Conservation (phyloP, 2,113 vertebrate genomes). For the Argyrosomus japonicus region DNA sequence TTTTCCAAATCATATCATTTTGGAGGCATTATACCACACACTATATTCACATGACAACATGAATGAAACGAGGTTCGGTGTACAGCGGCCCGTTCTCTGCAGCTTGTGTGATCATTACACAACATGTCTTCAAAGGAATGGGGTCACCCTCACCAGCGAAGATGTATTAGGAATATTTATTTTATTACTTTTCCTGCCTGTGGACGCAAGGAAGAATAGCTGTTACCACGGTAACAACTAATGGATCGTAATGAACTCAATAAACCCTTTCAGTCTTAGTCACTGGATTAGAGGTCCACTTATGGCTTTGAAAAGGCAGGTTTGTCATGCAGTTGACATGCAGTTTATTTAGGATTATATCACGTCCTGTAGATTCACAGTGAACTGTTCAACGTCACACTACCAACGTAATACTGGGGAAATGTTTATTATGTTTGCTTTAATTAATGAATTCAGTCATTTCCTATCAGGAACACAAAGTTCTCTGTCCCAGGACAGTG, state of each 20-base stretch:
- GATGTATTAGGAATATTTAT: conserved; percentile 31
- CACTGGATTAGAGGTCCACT: conserved; percentile 23
- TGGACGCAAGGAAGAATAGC: conserved; percentile 1
- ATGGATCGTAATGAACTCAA: conserved; percentile 50
- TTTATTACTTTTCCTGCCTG: conserved; percentile 38
- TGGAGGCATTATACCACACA: not conserved
- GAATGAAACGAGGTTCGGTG: not conserved
- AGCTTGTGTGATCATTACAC: not conserved
- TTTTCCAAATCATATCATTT: not conserved
- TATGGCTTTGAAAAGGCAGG: conserved; percentile 6
- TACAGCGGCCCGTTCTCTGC: not conserved
- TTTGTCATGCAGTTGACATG: conserved; percentile 5
- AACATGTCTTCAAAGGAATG: conserved; percentile 11
- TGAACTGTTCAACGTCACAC: not conserved
- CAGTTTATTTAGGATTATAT: not conserved
- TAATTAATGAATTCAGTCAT: not conserved
- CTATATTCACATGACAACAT: not conserved
- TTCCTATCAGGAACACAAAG: not conserved
- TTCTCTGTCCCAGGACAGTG: not conserved
- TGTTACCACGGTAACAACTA: conserved; percentile 47
- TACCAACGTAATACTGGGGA: not conserved
- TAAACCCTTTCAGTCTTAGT: conserved; percentile 29
- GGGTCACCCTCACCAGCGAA: not conserved
- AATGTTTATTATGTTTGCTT: not conserved
- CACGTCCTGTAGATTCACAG: not conserved